Evolutionary conservation across 2,113 vertebrate genomes (phyloP), one percentile per base, ranked within the genome.

Genomic region (Xiphophorus hellerii): DNA sequence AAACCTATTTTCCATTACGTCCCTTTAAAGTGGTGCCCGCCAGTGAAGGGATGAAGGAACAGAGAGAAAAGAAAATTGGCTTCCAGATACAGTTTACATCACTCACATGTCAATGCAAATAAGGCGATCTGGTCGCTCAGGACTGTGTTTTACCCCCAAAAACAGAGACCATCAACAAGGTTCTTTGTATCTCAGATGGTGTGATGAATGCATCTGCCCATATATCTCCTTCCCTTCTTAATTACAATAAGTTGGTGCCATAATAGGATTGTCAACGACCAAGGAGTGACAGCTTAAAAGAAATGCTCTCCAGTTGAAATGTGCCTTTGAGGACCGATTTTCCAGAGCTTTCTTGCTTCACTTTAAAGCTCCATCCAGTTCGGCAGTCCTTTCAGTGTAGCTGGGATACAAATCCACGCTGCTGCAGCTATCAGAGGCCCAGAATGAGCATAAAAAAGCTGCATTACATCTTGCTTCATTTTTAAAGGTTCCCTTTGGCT

Each of bases 291-390:
- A 93, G 92, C 93, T 95, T 93, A 93, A 94, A 94, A 93, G 91
- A 88, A 94, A 92, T 69, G 92, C 92, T 93, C 94, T 95, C 90
- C 91, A 94, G 92, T 93, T 92, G 88, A 95, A 93, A 93, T 93
- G 89, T 94, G 93, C 93, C 93, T 94, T 94, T 94, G 90, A 94
- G 93, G 91, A 69, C 85, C 86, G 92, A 95, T 95, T 95, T 94
- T 95, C 93, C 93, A 94, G 92, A 90, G 94, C 92, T 94, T 94
- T 94, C 88, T 90, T 92, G 91, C 91, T 94, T 92, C 92, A 94
- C 93, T 94, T 95, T 95, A 92, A 95, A 93, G 92, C 92, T 93
- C 86, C 90, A 94, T 94, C 94, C 95, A 94, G 94, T 95, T 93
- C 90, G 88, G 84, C 82, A 62, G 88, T 80, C 92, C 90, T 94